Conservation (phyloP, 1,140 invertebrate species). For the Drosophila setifemur region DNA sequence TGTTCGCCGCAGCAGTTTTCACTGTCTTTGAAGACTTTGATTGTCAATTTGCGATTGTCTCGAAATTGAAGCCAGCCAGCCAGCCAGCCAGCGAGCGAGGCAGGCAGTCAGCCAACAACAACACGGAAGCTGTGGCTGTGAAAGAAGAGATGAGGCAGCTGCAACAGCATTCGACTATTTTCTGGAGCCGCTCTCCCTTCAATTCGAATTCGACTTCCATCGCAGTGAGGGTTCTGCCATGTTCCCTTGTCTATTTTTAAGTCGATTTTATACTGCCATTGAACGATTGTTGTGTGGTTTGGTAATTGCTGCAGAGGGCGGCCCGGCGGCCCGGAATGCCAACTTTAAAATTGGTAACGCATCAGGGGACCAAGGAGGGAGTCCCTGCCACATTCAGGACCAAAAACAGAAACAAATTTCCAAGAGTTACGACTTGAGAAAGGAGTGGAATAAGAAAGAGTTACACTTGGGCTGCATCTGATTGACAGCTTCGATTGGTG, state of each 20-base stretch:
- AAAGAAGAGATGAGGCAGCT: conserved; percentile 13
- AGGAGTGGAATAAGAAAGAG: conserved; percentile 31
- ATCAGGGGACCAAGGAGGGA: conserved; percentile 22
- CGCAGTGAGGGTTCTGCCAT: conserved; percentile 45
- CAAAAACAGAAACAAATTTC: conserved; percentile 72
- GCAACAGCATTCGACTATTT: conserved; percentile 49
- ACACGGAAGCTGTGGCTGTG: background rate
- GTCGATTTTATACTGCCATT: conserved; percentile 76
- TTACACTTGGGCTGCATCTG: conserved; percentile 35
- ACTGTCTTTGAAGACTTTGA: conserved; percentile 80
- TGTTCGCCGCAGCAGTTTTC: conserved; percentile 72
- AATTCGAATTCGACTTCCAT: background rate
- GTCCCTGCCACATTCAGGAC: conserved; percentile 58
- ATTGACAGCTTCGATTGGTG: conserved; percentile 52
- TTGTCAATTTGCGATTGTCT: conserved; percentile 81
- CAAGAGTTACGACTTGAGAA: conserved; percentile 58
- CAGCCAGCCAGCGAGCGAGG: conserved; percentile 7
- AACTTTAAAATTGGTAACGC: conserved; percentile 77
- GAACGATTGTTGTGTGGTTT: conserved; percentile 79
- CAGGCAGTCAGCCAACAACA: conserved; percentile 14
- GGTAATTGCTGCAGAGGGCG: conserved; percentile 75
- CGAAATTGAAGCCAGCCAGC: conserved; percentile 72
- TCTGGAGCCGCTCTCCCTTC: conserved; percentile 1
- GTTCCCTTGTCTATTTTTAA: conserved; percentile 79
- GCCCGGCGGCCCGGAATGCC: conserved; percentile 50